These are phyloP conservation scores for Meloidogyne hapla DNA, from an alignment of 1,140 invertebrate genomes.

Conservation along the genomic window DNA sequence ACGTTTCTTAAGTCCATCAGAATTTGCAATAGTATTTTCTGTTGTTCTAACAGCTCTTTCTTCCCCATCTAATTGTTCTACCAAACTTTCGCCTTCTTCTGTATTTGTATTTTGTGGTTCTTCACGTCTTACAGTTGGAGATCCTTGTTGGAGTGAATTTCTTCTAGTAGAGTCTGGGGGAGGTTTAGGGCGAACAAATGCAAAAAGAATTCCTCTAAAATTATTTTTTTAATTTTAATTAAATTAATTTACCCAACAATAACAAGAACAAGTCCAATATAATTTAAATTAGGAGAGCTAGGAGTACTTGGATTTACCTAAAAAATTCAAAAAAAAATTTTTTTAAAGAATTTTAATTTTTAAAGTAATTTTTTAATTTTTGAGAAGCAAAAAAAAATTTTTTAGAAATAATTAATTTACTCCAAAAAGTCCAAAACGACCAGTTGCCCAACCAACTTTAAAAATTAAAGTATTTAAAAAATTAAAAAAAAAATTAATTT, in stretches of 20 bases:
- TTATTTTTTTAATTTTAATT: conserved; percentile 20
- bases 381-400: background rate
- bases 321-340: background rate
- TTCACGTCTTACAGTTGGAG: background rate
- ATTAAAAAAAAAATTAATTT: too few relatives aligned
- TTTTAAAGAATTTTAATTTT: background rate
- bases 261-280: conserved; percentile 64
- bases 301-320: conserved; percentile 55
- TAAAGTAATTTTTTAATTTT: too few relatives aligned
- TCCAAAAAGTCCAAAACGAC: conserved; percentile 66
- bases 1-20: background rate
- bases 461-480: background rate
- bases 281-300: conserved; percentile 60
- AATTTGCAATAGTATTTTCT: background rate
- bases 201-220: conserved; percentile 50
- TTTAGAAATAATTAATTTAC: conserved; percentile 2
- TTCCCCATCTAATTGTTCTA: conserved; percentile 11
- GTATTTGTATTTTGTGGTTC: conserved; percentile 3
- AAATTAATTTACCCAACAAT: conserved; percentile 59
- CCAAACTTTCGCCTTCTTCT: conserved; percentile 8
- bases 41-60: background rate
- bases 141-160: background rate
- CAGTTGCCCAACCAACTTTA: conserved; percentile 65
- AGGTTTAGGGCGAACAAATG: conserved; percentile 35
- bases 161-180: background rate